Base-by-base conservation (phyloP, 2,113 vertebrate species). In the Ochotona princeps region DNA sequence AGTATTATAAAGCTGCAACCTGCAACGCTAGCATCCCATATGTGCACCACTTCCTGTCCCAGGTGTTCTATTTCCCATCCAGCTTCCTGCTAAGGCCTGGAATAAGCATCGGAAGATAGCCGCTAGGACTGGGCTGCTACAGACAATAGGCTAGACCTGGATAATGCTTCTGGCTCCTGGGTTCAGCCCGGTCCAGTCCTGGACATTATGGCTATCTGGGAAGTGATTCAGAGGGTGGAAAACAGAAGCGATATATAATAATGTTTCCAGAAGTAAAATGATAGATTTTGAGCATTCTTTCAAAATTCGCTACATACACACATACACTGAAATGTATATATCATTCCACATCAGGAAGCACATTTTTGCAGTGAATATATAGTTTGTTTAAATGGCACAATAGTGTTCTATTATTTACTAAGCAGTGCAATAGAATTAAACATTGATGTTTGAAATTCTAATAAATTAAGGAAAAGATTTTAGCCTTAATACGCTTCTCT, bases 401-500 rank as follows among this genome's bases (percentile, higher is more conserved):
- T 54, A 76, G 1, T 87, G n/a, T 80, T 83, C 38, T 90, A 32
- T 89, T 75, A 78, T 60, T 88, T 85, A 51, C 79, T 95, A 74
- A 82, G 5, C 5, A 83, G 11, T 75, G 32, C 6, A 38, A n/a
- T 74, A 47, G n/a, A 67, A 13, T 79, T 10, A 83, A 90, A 65
- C 26, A 57, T 12, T 72, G 18, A 65, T 70, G 21, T 17, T 74
- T 88, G 83, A 89, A 47, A 83, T 66, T 4, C 30, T 81, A 89
- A 47, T 61, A 44, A 20, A 2, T 2, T 85, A 21, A 70, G 18
- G 23, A 83, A 79, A 93, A 73, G 13, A 72, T 51, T 9, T 78
- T 44, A 82, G 9, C 23, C 23, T 63, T 44, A 76, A 30, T 91
- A 21, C 12, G 38, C 10, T 74, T 84, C 89, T 54, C 63, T 78